Percentiles rank a stretch among this genome's conserved stretches.
phyloP scores from a whole-genome alignment of 2,888 invertebrate genomes.

The Tipula helvola region DNA sequence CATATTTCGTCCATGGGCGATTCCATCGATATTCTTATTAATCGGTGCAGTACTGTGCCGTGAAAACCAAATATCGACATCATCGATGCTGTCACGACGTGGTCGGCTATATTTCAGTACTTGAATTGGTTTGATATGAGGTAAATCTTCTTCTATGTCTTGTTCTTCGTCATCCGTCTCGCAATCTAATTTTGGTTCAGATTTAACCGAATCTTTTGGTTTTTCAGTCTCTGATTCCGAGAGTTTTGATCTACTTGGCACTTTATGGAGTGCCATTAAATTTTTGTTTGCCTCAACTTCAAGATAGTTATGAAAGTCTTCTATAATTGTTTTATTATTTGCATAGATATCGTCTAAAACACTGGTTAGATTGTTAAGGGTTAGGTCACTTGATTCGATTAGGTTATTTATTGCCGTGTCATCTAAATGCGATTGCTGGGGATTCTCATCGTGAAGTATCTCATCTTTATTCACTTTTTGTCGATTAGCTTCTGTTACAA shows the following conservation, averaged over 20 bases:
- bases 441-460: not conserved
- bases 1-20: not conserved
- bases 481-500: not conserved
- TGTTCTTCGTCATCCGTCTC: not conserved
- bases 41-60: not conserved
- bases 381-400: not conserved
- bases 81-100: conserved; percentile 19
- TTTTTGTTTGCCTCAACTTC: not conserved
- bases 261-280: not conserved
- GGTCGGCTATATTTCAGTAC: not conserved
- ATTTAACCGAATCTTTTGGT: not conserved
- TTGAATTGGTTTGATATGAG: not conserved
- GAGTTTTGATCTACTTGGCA: not conserved
- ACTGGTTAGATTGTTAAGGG: not conserved
- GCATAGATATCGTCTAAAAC: conserved; percentile 15
- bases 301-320: conserved; percentile 15
- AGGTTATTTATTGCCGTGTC: not conserved
- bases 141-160: not conserved
- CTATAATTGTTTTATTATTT: conserved; percentile 12
- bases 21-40: not conserved
- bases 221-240: not conserved
- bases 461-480: not conserved
- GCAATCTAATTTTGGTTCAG: not conserved
- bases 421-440: not conserved
- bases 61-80: conserved; percentile 19